Evolutionary conservation across 2,888 invertebrate genomes (phyloP), one percentile per base, ranked within the genome.

Genomic region (Scotopteryx bipunctaria): DNA sequence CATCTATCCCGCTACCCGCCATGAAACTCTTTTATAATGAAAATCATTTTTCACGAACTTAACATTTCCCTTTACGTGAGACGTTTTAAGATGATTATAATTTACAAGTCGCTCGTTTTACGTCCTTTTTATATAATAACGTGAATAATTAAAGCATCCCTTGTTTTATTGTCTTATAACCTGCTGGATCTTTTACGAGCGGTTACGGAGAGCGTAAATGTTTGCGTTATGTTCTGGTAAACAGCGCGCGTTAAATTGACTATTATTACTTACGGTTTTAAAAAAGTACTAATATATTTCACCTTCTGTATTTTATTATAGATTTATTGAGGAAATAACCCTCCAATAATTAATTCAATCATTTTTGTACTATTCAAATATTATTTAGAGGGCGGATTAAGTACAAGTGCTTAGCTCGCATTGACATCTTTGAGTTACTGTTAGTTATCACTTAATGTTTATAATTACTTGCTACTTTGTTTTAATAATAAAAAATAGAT

Each of bases 101-200:
- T 57, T 63, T 55, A 51, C 46, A 42, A 40, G 54, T 33, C 19
- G 41, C 55, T 37, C 49, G 19, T 56, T 61, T 56, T 49, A 58
- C 53, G 54, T 44, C 46, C 32, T 51, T 64, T 57, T 64, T 55
- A 49, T 55, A 56, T 57, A 56, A 55, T 52, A 50, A 64, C 52
- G 56, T 57, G 54, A 54, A 58, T 58, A 60, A 60, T 59, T 54
- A 57, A 61, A 54, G 52, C 54, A 45, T 58, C 36, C 44, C 49
- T 41, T 43, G 52, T 55, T 65, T 61, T 58, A 67, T 61, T 63
- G 61, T 55, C 48, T 59, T 61, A 60, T 59, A 58, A 64, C 35
- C 41, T 47, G 49, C 41, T 44, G 11, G 44, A 44, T 35, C 27
- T 17, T 40, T 61, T 57, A 61, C 51, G 59, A 59, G 55, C 50